Evolutionary conservation across 2,113 vertebrate species (phyloP).

Genomic region (Hypomesus transpacificus): DNA sequence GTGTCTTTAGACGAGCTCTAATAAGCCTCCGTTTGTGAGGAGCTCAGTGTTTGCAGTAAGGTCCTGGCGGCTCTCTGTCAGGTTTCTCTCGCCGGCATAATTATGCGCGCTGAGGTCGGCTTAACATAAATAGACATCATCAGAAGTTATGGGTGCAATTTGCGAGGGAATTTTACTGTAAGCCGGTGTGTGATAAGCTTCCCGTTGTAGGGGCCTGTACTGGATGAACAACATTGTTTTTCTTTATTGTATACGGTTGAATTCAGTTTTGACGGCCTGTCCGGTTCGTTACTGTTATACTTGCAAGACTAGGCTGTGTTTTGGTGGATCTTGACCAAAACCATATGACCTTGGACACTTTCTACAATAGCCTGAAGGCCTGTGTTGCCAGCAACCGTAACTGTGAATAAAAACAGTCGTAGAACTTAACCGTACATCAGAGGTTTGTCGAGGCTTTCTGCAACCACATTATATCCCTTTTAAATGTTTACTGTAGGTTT

Average conservation of each 20-base stretch:
- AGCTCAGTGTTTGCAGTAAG: conserved; percentile 44
- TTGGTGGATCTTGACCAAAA: conserved; percentile 64
- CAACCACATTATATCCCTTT: conserved; percentile 67
- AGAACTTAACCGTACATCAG: conserved; percentile 67
- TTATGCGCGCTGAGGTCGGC: conserved; percentile 52
- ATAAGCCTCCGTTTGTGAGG: conserved; percentile 35
- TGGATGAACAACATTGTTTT: conserved; percentile 45
- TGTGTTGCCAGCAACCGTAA: conserved; percentile 71
- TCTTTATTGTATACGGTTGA: conserved; percentile 37
- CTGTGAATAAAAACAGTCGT: conserved; percentile 71
- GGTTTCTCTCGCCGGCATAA: conserved; percentile 53
- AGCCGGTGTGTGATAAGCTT: conserved; percentile 52
- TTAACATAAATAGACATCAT: conserved; percentile 59
- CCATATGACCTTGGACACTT: conserved; percentile 70
- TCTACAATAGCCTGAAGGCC: conserved; percentile 55
- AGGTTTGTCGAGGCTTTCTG: conserved; percentile 67
- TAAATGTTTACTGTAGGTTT: conserved; percentile 73
- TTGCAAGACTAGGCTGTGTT: conserved; percentile 57
- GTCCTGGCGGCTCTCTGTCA: conserved; percentile 45
- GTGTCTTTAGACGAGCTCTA: conserved; percentile 46
- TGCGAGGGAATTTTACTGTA: conserved; percentile 50
- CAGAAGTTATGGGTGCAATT: conserved; percentile 56
- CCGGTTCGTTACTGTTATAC: conserved; percentile 65
- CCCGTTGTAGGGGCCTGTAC: conserved; percentile 20
- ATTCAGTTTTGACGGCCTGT: conserved; percentile 57